Evolutionary conservation across 2,113 vertebrate species (phyloP).

Genomic region (Dromaius novaehollandiae): DNA sequence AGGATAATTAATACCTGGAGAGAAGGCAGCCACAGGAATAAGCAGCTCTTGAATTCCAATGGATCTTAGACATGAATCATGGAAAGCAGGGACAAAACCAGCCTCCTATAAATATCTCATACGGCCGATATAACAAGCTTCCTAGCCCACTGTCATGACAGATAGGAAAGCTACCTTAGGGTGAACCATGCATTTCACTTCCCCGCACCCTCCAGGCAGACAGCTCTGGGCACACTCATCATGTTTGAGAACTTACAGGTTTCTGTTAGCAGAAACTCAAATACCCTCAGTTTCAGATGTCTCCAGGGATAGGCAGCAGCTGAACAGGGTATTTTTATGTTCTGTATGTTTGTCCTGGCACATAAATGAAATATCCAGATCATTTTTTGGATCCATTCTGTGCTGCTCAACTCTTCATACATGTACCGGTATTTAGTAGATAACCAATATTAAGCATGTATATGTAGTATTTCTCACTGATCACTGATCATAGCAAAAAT

Average conservation of each 20-base stretch:
- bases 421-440: neutral
- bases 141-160: neutral
- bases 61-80: neutral
- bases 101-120: neutral
- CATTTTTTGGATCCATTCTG: neutral
- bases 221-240: rapidly evolving
- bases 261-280: neutral
- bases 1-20: neutral
- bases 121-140: neutral
- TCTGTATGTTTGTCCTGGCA: neutral
- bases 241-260: neutral
- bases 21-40: neutral
- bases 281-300: neutral
- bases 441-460: neutral
- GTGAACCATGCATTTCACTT: neutral
- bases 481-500: neutral
- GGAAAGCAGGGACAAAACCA: neutral
- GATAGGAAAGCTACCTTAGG: neutral
- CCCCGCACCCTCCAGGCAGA: neutral
- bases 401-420: neutral
- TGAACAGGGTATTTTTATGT: neutral
- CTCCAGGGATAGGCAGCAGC: neutral
- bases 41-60: neutral
- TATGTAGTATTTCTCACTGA: neutral
- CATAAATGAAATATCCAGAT: neutral